phyloP scores from a whole-genome alignment of 2,797 vertebrate genomes.

The Sebastes nivosus region DNA sequence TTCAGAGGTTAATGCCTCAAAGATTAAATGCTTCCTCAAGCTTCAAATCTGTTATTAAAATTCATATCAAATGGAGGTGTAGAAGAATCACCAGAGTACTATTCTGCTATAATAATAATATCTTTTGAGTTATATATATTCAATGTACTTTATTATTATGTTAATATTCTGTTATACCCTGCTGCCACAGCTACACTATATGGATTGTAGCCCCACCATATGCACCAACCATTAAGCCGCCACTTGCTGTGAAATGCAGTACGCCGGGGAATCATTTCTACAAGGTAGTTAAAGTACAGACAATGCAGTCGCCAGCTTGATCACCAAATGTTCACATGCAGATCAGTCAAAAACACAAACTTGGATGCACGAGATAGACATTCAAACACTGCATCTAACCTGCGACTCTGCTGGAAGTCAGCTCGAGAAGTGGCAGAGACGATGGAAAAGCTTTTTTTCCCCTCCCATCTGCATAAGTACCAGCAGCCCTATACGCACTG shows the following conservation, averaged over 20 bases:
- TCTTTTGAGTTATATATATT: neutral
- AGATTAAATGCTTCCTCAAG: constrained; percentile 13
- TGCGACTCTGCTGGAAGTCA: constrained; percentile 37
- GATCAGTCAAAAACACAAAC: constrained; percentile 21
- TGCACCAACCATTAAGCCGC: neutral
- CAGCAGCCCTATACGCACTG: constrained; percentile 44
- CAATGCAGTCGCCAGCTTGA: constrained; percentile 21
- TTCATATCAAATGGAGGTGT: neutral
- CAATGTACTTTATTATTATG: neutral
- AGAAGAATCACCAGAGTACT: neutral
- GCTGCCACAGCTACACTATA: neutral
- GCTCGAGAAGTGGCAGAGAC: constrained; percentile 47
- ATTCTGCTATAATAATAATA: neutral
- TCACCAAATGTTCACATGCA: constrained; percentile 18
- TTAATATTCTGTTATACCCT: neutral
- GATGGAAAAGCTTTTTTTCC: constrained; percentile 49
- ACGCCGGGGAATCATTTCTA: neutral
- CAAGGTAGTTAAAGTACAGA: constrained; percentile 13
- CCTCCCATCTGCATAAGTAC: constrained; percentile 64
- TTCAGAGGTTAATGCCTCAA: constrained; percentile 24
- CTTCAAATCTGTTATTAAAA: constrained; percentile 16
- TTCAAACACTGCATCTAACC: constrained; percentile 31
- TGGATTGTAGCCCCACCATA: neutral
- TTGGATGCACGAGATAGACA: constrained; percentile 5
- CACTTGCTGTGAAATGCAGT: neutral